Evolutionary conservation across 2,797 vertebrate genomes (phyloP), one percentile per base, ranked within the genome.

Genomic region (Schizopygopsis pylzovi): DNA sequence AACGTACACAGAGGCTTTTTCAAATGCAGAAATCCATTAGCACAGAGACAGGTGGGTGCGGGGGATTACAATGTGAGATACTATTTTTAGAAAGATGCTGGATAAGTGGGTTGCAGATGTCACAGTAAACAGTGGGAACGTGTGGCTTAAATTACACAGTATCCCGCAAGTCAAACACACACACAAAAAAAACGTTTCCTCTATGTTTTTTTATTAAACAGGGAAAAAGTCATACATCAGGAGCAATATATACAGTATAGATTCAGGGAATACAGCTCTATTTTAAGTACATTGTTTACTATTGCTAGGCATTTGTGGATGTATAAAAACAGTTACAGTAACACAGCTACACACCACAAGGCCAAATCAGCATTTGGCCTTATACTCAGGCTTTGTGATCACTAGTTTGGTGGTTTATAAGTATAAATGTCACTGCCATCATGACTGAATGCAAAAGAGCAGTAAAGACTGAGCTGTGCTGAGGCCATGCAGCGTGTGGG

Each of bases 71-170:
- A 39, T 22, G 16, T 84, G 4, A 49, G 28, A 28, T 11, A 6
- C 6, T 75, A 68, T 63, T 65, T 84, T 70, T 22, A 84, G 61
- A 43, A 84, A 70, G 49, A 82, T 28, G 15, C 63, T 59, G 9
- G 49, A 84, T 78, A 56, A 84, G 47, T 67, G 63, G 83, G 61
- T 78, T 49, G 56, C 22, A 70, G 33, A 39, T 45, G 54, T 28
- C 37, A 25, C 52, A 71, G 15, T 22, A 67, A 59, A 85, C 47
- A 41, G 56, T 67, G 82, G 47, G 33, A 70, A 41, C 37, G 49
- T 72, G 49, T 1, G 6, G 45, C 37, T 25, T 79, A 39, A 6
- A 65, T 37, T 28, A 33, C 18, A 70, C 33, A 39, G 49, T 39
- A 37, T 4, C 3, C 73, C 39, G 33, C 6, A 1, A 7, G 49